Percentiles rank a stretch among this genome's conserved stretches.
These are phyloP conservation scores for Rhyacophila evoluta DNA, from an alignment of 2,888 invertebrate species.

Conservation along the genomic window DNA sequence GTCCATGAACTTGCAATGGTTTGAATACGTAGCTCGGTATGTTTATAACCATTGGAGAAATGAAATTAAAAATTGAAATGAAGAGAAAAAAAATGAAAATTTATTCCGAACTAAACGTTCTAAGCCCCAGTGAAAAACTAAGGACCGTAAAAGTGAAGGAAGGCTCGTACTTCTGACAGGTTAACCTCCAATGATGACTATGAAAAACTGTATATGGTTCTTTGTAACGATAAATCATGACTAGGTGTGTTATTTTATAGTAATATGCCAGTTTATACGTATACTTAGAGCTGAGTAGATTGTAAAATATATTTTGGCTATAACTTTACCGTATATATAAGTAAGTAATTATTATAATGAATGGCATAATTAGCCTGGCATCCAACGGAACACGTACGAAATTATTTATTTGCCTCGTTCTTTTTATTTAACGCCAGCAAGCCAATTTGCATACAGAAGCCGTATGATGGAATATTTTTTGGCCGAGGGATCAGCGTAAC, in stretches of 20 bases:
- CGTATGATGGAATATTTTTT: neutral
- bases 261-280: neutral
- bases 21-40: no score
- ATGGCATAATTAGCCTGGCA: constrained; percentile 7
- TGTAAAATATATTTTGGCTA: neutral
- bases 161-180: no score
- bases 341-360: neutral
- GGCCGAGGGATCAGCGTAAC: neutral
- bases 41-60: no score
- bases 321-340: neutral
- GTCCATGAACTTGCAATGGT: no score
- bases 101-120: no score
- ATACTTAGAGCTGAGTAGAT: neutral
- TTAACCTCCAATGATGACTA: no score
- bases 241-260: neutral
- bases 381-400: constrained; percentile 2
- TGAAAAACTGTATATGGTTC: no score
- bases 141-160: no score
- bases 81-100: no score
- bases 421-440: neutral
- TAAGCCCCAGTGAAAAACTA: no score
- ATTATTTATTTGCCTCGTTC: neutral
- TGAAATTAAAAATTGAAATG: no score
- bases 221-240: no score
- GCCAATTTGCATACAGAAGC: neutral